phyloP scores from a whole-genome alignment of 2,113 vertebrate species.

The Balaeniceps rex region DNA sequence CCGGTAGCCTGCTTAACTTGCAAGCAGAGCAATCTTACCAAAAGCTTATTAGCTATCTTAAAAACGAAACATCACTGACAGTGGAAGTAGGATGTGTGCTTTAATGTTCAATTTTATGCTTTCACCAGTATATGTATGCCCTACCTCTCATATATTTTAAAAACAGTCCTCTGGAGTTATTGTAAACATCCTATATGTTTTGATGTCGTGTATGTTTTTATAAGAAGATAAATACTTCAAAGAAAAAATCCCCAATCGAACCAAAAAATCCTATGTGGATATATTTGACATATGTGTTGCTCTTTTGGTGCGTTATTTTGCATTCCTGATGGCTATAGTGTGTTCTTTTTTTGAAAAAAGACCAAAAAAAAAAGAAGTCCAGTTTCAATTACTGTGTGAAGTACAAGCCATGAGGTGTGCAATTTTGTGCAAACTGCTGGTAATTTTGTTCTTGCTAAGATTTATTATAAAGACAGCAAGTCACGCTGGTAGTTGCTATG shows the following conservation, averaged over 20 bases:
- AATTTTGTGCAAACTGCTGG: slow-evolving; percentile 35
- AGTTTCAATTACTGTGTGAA: neutral
- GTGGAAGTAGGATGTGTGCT: slow-evolving; percentile 21
- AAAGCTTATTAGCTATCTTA: neutral
- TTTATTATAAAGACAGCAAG: slow-evolving; percentile 48
- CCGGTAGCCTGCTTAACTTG: neutral
- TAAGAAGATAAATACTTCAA: neutral
- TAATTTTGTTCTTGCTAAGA: slow-evolving; percentile 39
- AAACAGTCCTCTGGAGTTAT: neutral
- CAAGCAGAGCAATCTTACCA: neutral
- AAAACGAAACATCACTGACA: slow-evolving; percentile 22
- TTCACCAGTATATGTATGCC: neutral
- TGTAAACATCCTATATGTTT: slow-evolving; percentile 45
- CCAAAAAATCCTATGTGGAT: neutral
- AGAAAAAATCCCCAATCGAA: neutral
- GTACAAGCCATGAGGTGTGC: slow-evolving; percentile 1
- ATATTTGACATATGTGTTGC: neutral
- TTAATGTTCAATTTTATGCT: slow-evolving; percentile 27
- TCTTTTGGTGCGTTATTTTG: slow-evolving; percentile 10
- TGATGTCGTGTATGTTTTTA: slow-evolving; percentile 41
- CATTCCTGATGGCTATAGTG: neutral
- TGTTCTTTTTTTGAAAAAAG: neutral
- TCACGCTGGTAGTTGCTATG: slow-evolving; percentile 65
- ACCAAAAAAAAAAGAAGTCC: neutral
- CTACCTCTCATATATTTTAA: slow-evolving; percentile 14